A percentile compares a stretch with the other conserved stretches of the same genome.
Conservation (phyloP, 2,888 invertebrate species). For the Dermolepida albohirtum region DNA sequence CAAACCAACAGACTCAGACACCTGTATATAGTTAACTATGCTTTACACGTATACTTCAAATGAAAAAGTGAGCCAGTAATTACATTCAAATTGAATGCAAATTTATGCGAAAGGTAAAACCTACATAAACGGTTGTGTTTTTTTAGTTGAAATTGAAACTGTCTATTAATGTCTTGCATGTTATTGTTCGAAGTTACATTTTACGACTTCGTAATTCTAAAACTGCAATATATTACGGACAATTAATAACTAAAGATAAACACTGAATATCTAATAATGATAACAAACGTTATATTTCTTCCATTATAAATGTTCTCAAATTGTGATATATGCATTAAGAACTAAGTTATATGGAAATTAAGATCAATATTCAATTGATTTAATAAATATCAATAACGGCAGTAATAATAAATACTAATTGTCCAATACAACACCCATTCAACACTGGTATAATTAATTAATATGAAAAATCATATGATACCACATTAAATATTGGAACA, state of each 20-base stretch:
- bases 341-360: too few species aligned
- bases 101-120: slow-evolving; percentile 33
- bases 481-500: too few species aligned
- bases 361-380: too few species aligned
- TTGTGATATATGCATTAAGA: too few species aligned
- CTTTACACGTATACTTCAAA: background rate
- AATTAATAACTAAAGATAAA: slow-evolving; percentile 10
- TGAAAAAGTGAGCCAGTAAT: slow-evolving; percentile 27
- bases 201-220: slow-evolving; percentile 3
- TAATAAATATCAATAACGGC: too few species aligned
- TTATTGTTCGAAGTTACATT: slow-evolving; percentile 19
- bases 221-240: slow-evolving; percentile 5
- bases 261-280: too few species aligned
- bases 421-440: too few species aligned
- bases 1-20: background rate
- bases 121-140: slow-evolving; percentile 29
- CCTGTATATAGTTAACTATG: background rate
- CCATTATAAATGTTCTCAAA: too few species aligned
- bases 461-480: too few species aligned
- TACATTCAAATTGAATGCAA: slow-evolving; percentile 35
- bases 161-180: slow-evolving; percentile 28
- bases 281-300: too few species aligned
- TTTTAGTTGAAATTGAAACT: slow-evolving; percentile 34
- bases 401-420: too few species aligned
- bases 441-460: too few species aligned